Percentiles rank a stretch among this genome's conserved stretches.
These are phyloP conservation scores for Ciona savignyi DNA, from an alignment of 23 tunicate species.

Conservation along the genomic window DNA sequence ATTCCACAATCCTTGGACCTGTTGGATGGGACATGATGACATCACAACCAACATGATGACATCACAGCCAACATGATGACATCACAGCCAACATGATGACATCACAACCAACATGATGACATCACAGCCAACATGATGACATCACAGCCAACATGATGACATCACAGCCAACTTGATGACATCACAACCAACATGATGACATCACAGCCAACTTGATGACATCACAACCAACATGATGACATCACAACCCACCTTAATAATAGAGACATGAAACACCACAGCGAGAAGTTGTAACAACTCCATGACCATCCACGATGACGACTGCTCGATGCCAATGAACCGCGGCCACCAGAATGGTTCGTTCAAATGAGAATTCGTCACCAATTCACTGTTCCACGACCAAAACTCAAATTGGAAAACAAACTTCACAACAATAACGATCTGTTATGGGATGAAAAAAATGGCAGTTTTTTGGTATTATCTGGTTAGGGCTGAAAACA, in stretches of 20 bases:
- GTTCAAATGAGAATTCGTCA: constrained; percentile 27
- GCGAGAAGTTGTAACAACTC: constrained; percentile 75
- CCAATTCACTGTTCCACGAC: constrained; percentile 43
- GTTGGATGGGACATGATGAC: not conserved
- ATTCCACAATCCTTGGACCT: constrained; percentile 88
- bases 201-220: constrained; percentile 55
- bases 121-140: too few relatives aligned
- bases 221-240: too few relatives aligned
- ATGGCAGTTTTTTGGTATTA: too few relatives aligned
- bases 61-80: too few relatives aligned
- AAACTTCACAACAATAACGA: constrained; percentile 64
- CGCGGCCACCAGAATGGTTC: constrained; percentile 85
- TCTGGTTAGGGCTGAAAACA: too few relatives aligned
- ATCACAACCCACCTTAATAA: constrained; percentile 43
- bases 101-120: too few relatives aligned
- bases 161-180: constrained; percentile 43
- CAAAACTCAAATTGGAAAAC: constrained; percentile 94
- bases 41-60: not conserved
- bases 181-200: constrained; percentile 57
- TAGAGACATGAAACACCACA: constrained; percentile 63
- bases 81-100: too few relatives aligned
- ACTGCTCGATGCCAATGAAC: constrained; percentile 63
- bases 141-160: too few relatives aligned
- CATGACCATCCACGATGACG: constrained; percentile 53
- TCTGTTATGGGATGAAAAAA: constrained; percentile 27